Conservation (phyloP, 2,888 invertebrate genomes). For the Psococerastis gibbosa region DNA sequence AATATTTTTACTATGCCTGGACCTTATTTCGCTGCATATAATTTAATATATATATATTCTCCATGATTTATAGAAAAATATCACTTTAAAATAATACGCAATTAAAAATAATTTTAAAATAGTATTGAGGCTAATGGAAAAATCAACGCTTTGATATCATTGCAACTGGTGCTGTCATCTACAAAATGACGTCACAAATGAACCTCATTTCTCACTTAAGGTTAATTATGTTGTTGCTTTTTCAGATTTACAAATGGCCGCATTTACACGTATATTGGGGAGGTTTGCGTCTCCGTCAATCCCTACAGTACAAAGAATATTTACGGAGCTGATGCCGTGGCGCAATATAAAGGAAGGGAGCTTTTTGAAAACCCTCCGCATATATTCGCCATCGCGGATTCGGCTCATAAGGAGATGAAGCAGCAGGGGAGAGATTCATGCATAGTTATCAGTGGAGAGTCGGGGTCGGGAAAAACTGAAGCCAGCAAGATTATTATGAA, state of each 20-base stretch:
- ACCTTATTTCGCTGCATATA: no score
- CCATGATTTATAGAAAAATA: no score
- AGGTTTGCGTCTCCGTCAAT: constrained; percentile 93
- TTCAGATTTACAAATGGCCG: constrained; percentile 74
- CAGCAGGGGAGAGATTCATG: constrained; percentile 84
- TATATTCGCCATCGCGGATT: constrained; percentile 94
- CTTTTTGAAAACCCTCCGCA: constrained; percentile 94
- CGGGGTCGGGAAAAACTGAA: constrained; percentile 96
- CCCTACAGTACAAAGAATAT: constrained; percentile 87
- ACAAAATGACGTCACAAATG: no score
- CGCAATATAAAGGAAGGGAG: constrained; percentile 83
- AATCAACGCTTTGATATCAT: no score
- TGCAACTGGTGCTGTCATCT: no score
- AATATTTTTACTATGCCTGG: no score
- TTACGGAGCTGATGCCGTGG: constrained; percentile 70
- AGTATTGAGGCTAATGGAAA: no score
- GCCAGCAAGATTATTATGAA: constrained; percentile 99
- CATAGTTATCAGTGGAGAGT: constrained; percentile 95
- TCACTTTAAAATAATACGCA: no score
- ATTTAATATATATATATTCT: no score
- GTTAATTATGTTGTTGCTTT: constrained; percentile 21
- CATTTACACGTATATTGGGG: constrained; percentile 97
- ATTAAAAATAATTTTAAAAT: no score
- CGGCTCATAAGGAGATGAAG: constrained; percentile 85
- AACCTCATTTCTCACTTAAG: no score